phyloP scores from a whole-genome alignment of 2,888 invertebrate species.

The Palloptera scutellata region DNA sequence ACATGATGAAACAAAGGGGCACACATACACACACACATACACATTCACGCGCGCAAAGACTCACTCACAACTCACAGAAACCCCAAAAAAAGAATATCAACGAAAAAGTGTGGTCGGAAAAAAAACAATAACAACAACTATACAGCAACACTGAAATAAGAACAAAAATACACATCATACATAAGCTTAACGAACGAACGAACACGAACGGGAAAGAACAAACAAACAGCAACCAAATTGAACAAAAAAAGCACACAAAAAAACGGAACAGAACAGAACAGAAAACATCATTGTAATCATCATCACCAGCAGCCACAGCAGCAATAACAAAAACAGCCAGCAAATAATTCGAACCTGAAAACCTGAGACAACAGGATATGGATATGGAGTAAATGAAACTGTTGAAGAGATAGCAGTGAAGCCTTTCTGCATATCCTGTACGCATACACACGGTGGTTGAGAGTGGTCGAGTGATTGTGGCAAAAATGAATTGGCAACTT shows the following conservation, averaged over 20 bases:
- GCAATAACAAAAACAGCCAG: constrained; percentile 26
- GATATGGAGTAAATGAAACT: constrained; percentile 14
- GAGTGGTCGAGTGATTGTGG: constrained; percentile 29
- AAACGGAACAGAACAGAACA: not conserved
- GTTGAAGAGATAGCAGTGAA: too few species aligned
- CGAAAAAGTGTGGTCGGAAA: constrained; percentile 33
- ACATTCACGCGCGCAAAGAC: too few species aligned
- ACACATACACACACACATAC: constrained; percentile 30
- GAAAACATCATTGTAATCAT: constrained; percentile 15
- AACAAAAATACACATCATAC: constrained; percentile 39
- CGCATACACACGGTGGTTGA: constrained; percentile 5
- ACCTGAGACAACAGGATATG: constrained; percentile 35
- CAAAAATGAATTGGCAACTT: too few species aligned
- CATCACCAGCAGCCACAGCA: constrained; percentile 15
- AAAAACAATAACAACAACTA: constrained; percentile 20
- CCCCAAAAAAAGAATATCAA: constrained; percentile 30
- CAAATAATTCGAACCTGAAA: constrained; percentile 19
- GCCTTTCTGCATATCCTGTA: too few species aligned
- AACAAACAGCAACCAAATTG: constrained; percentile 33
- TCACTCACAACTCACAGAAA: not conserved
- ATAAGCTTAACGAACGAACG: constrained; percentile 32
- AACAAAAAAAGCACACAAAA: not conserved
- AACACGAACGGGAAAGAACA: constrained; percentile 21
- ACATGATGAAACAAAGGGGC: constrained; percentile 50
- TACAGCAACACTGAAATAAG: constrained; percentile 3